phyloP scores from a whole-genome alignment of 1,140 invertebrate genomes.

The Pteromalus puparum region DNA sequence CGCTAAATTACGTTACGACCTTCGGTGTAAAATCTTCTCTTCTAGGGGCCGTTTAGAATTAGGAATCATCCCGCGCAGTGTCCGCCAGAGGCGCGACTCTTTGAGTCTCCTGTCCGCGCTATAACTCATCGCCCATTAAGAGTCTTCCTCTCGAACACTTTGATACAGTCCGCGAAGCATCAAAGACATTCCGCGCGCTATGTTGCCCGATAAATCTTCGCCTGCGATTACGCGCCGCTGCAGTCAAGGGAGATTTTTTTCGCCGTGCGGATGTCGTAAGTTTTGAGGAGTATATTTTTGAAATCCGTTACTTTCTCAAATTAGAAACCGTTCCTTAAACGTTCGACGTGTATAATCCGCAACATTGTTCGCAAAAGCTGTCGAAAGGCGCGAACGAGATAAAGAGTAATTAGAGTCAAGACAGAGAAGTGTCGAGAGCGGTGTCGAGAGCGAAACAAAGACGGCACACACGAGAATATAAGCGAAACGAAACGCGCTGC shows the following conservation, averaged over 20 bases:
- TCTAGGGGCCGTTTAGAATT: conserved; percentile 28
- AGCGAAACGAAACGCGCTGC: background rate
- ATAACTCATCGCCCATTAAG: conserved; percentile 52
- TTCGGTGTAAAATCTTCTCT: conserved; percentile 19
- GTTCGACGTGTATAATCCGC: too few relatives aligned
- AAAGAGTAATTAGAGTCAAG: conserved; percentile 47
- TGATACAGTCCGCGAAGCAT: conserved; percentile 28
- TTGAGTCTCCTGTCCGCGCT: conserved; percentile 27
- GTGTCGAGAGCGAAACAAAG: conserved; percentile 33
- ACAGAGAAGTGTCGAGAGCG: conserved; percentile 32
- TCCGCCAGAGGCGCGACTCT: conserved; percentile 5
- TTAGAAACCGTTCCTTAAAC: too few relatives aligned
- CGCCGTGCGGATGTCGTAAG: background rate
- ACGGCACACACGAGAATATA: background rate
- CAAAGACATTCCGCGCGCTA: conserved; percentile 39
- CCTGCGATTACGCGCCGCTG: background rate
- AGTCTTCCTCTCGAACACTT: conserved; percentile 10
- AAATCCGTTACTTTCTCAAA: background rate
- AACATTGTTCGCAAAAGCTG: background rate
- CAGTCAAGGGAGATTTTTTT: background rate
- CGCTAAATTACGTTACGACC: conserved; percentile 36
- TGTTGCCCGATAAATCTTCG: conserved; percentile 35
- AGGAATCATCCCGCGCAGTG: conserved; percentile 17
- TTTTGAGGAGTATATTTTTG: background rate
- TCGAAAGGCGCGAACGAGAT: conserved; percentile 21